Base-by-base conservation (phyloP, 2,113 vertebrate species). In the Macrotis lagotis region DNA sequence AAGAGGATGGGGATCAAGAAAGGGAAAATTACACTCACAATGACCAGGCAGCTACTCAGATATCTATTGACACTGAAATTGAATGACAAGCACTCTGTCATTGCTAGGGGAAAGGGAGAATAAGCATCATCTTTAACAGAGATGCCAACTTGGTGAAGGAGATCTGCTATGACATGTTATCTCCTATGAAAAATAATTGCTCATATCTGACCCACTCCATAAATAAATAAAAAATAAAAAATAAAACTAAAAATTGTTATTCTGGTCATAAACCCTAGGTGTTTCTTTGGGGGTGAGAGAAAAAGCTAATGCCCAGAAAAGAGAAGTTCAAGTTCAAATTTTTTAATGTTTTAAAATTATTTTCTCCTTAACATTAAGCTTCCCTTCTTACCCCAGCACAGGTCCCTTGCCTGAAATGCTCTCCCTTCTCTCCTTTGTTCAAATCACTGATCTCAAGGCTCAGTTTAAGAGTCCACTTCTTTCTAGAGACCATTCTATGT, bases 51-150 rank as follows among this genome's bases (percentile, higher is more conserved):
- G 96, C 96, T 89, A 92, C 48, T 44, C 94, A 49, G 92, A 95
- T 96, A 96, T 53, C 83, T 53, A 92, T 0, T 93, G 90, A 94
- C 91, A 95, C 59, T 92, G 51, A 96, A 94, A 88, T 93, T 92
- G 95, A 96, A 93, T 91, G 93, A 91, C 91, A 91, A 94, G 92
- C 48, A 88, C 53, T 94, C 90, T 95, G 94, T 95, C 93, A 94
- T 96, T 91, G 7, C 94, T 96, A 88, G 90, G 51, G 50, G 90
- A 88, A 92, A 96, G 92, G 96, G 25, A 97, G 92, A 94, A 51
- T n/a, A 90, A 95, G 88, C 96, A 91, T 97, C 97, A 96, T 66
- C 97, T 90, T 95, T 97, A 97, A 98, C 96, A 95, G 96, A 98
- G 97, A 97, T 93, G 94, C 90, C 95, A 94, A 95, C 91, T 91